Base-by-base conservation (phyloP, 2,888 invertebrate genomes). In the Microctonus hyperodae region DNA sequence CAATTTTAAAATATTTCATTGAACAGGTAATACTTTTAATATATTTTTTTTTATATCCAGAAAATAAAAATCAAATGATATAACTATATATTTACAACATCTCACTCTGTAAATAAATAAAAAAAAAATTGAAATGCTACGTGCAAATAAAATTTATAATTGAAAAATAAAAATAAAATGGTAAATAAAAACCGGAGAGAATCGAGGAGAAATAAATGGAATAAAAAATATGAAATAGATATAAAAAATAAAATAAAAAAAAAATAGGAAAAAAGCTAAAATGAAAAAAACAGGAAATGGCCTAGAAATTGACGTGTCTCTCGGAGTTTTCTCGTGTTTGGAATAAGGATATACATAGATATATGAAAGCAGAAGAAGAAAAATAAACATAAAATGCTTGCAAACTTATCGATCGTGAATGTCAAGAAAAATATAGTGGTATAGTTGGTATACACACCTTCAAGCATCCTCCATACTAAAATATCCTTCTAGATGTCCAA, bases 251-350 rank as follows among this genome's bases (percentile, higher is more conserved):
- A 20, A 10, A 50, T 50, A 20, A 22, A 16, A 44, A 16, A 44
- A n/a, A 44, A 55, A 55, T 3, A 10, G 25, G 11, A 22, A 51
- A 23, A 31, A 28, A 1, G 4, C n/a, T 13, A 55, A 55, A 33
- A 55, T 31, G 55, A 23, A 55, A 55, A 55, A 55, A 55, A 31
- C 31, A 28, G 55, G 55, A 55, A 55, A 31, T 55, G 31, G 31
- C 33, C 55, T 55, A 55, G 55, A 55, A 55, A 55, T 55, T 55
- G 55, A 55, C 55, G 33, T 55, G 55, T 55, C 31, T 55, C 44
- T 13, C 53, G 10, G 28, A 53, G 31, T 13, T 33, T 16, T 44
- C 7, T 44, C 23, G 13, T 25, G n/a, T 25, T 23, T 25, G 25
- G 11, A 25, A 51, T 4, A 6, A 4, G 13, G 7, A 5, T 33